Conservation (phyloP, 2,888 invertebrate genomes). For the Dione juno region DNA sequence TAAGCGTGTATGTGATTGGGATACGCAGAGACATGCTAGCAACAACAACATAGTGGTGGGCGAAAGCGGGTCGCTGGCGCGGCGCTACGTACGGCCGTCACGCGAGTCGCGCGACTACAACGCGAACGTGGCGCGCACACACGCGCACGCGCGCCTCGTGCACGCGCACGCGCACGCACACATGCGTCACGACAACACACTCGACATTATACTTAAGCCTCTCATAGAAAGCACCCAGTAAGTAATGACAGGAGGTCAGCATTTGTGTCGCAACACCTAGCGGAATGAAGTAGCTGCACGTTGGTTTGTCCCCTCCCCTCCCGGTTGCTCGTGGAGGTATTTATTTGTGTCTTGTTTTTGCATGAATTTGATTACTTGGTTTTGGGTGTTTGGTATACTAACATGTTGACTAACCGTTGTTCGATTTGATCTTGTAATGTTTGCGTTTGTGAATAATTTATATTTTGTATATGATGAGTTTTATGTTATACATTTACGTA, state of each 20-base stretch:
- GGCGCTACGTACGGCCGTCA: conserved; percentile 73
- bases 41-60: conserved; percentile 83
- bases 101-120: conserved; percentile 69
- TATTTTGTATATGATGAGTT: conserved; percentile 5
- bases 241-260: conserved; percentile 69
- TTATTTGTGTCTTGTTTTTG: conserved; percentile 54
- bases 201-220: conserved; percentile 83
- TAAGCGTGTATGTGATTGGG: conserved; percentile 73
- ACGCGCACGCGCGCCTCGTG: conserved; percentile 57
- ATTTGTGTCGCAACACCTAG: conserved; percentile 72
- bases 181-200: conserved; percentile 80
- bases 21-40: conserved; percentile 84
- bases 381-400: conserved; percentile 53
- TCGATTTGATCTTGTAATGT: conserved; percentile 43
- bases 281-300: conserved; percentile 78
- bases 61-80: conserved; percentile 79
- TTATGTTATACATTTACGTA: not conserved
- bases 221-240: conserved; percentile 84
- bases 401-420: conserved; percentile 63
- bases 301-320: conserved; percentile 64
- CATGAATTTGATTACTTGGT: conserved; percentile 59
- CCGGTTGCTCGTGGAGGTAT: conserved; percentile 53
- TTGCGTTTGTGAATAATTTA: conserved; percentile 51
- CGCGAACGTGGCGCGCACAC: conserved; percentile 76
- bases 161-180: conserved; percentile 54